phyloP scores from a whole-genome alignment of 2,888 invertebrate genomes.

The Entomobrya multifasciata region DNA sequence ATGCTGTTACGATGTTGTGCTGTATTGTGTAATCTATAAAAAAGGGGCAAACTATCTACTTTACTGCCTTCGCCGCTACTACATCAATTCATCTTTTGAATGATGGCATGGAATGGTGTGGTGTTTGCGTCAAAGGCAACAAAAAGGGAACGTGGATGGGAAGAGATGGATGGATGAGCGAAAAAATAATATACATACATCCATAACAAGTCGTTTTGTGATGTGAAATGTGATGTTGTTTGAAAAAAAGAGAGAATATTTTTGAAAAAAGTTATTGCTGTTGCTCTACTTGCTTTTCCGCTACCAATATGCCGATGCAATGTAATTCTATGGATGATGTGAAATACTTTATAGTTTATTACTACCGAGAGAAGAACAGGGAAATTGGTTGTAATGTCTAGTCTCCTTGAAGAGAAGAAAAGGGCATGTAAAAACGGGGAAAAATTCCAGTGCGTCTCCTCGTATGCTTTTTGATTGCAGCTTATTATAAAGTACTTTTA shows the following conservation, averaged over 20 bases:
- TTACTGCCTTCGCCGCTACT: slow-evolving; percentile 21
- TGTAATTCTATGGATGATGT: background rate
- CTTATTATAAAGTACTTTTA: slow-evolving; percentile 7
- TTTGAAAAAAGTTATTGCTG: slow-evolving; percentile 13
- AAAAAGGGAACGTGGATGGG: slow-evolving; percentile 62
- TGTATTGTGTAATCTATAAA: slow-evolving; percentile 45
- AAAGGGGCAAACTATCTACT: slow-evolving; percentile 45
- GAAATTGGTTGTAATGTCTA: background rate
- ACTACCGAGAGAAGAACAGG: slow-evolving; percentile 4
- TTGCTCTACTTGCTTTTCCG: slow-evolving; percentile 9
- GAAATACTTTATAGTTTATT: slow-evolving; percentile 6
- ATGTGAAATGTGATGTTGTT: slow-evolving; percentile 53
- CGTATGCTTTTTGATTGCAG: background rate
- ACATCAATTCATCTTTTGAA: slow-evolving; percentile 18
- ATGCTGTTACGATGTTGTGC: background rate
- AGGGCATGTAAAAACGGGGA: slow-evolving; percentile 1
- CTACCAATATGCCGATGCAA: slow-evolving; percentile 20
- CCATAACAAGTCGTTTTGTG: slow-evolving; percentile 40
- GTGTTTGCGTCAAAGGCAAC: slow-evolving; percentile 41
- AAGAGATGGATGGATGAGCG: slow-evolving; percentile 26
- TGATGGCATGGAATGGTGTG: no score
- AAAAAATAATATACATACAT: slow-evolving; percentile 18
- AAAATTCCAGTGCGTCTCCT: slow-evolving; percentile 1
- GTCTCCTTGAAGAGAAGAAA: slow-evolving; percentile 1
- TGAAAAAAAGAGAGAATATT: slow-evolving; percentile 5